phyloP scores from a whole-genome alignment of 2,888 invertebrate species.

The Habrosyne pyritoides region DNA sequence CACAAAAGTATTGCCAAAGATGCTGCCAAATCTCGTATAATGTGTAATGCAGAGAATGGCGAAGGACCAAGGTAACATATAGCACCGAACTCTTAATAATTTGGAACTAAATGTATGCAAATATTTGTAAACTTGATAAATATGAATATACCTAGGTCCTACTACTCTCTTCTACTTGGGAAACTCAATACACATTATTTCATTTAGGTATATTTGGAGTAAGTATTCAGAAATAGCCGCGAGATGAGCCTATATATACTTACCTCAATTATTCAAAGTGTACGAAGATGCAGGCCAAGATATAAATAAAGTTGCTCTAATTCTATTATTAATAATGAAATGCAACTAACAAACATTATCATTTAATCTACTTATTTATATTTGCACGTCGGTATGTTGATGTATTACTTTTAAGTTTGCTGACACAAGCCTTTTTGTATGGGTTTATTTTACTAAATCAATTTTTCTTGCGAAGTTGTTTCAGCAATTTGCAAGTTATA shows the following conservation, averaged over 20 bases:
- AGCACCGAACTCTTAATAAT: too few species aligned
- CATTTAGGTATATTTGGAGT: not conserved
- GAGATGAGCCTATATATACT: not conserved
- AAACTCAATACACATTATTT: not conserved
- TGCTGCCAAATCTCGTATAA: too few species aligned
- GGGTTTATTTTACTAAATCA: not conserved
- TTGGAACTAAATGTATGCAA: too few species aligned
- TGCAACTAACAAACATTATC: not conserved
- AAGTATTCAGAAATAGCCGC: not conserved
- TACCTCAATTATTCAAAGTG: not conserved
- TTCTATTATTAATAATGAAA: not conserved
- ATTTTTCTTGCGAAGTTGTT: not conserved
- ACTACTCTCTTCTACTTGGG: too few species aligned
- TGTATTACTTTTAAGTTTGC: not conserved
- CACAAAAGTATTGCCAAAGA: too few species aligned
- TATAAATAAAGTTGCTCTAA: not conserved
- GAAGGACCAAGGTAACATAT: too few species aligned
- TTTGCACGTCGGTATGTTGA: too few species aligned
- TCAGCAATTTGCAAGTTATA: not conserved
- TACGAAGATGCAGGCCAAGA: constrained; percentile 3
- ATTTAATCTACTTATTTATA: not conserved
- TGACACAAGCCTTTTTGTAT: too few species aligned
- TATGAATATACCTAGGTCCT: too few species aligned
- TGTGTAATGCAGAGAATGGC: too few species aligned
- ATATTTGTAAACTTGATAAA: too few species aligned